Evolutionary conservation across 1,140 invertebrate species (phyloP).

Genomic region (Linepithema humile): DNA sequence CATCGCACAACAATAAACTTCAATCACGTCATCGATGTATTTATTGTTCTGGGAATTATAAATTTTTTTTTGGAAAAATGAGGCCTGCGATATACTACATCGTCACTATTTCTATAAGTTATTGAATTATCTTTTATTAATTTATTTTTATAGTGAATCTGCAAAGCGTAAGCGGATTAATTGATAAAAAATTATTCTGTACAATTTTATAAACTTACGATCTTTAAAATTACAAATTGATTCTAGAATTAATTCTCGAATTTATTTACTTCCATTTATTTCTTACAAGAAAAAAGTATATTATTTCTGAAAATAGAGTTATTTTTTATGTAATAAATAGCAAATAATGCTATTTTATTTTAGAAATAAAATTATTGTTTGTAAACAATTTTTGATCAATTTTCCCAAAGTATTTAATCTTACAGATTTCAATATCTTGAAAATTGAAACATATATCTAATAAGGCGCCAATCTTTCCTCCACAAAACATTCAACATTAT

Average conservation of each 20-base stretch:
- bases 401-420: not conserved
- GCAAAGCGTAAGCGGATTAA: not conserved
- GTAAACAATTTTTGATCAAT: not conserved
- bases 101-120: not conserved
- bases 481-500: not conserved
- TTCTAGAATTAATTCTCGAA: too few relatives aligned
- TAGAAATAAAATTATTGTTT: not conserved
- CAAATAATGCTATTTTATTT: not conserved
- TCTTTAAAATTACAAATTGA: not conserved
- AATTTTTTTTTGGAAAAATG: conserved; percentile 2
- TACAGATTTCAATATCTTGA: not conserved
- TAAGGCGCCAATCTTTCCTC: too few relatives aligned
- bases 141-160: not conserved
- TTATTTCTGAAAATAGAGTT: not conserved
- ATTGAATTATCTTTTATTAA: not conserved
- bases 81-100: not conserved
- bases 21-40: conserved; percentile 10
- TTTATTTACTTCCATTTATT: not conserved
- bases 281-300: not conserved
- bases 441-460: too few relatives aligned
- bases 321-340: not conserved
- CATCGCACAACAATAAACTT: conserved; percentile 33
- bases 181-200: not conserved
- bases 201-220: not conserved
- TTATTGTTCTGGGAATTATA: conserved; percentile 3